Evolutionary conservation across 2,888 invertebrate species (phyloP), one percentile per base, ranked within the genome.

Genomic region (Osedax frankpressi): DNA sequence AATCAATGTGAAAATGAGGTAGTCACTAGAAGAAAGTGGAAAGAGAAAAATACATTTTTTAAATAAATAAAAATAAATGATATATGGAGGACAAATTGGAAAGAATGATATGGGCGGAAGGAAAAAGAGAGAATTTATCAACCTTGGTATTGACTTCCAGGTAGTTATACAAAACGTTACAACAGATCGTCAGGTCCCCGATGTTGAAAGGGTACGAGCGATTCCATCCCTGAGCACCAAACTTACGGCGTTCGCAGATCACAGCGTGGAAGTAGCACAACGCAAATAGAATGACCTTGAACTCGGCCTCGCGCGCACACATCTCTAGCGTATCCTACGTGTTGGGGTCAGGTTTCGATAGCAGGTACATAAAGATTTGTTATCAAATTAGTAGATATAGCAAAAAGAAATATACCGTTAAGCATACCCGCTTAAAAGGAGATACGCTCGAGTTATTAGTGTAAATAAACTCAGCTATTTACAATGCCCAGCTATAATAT

Each of bases 191-290:
- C 74, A 95, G 87, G 81, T 95, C 95, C 74, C 90, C 92, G 75
- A 93, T 92, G 85, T 94, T 95, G 82, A 94, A 96, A 0, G 95
- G 95, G 83, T 96, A 96, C 73, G 92, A 90, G 85, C 94, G 91
- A 79, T 84, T 84, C 84, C 84, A 84, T 29, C 84, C 84, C 84
- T 94, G 95, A 0, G 95, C 92, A 0, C 95, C 95, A 81, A 96
- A 96, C 85, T 96, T 96, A 62, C 93, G 87, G 75, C 94, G 87
- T 83, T 96, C 93, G 0, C 94, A 93, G 0, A 95, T 94, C 0
- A 94, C 94, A 0, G 95, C 95, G 83, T 96, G 96, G 84, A 96
- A 96, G 82, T 96, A 96, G 78, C 84, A 84, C 0, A 96, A 86
- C 0, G 94, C 89, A 83, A 94, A 96, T 44, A 94, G 86, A 79